Evolutionary conservation across 37 sponge, comb jelly and placozoan species (phyloP), one percentile per base, ranked within the genome.

Genomic region (Bolinopsis microptera): DNA sequence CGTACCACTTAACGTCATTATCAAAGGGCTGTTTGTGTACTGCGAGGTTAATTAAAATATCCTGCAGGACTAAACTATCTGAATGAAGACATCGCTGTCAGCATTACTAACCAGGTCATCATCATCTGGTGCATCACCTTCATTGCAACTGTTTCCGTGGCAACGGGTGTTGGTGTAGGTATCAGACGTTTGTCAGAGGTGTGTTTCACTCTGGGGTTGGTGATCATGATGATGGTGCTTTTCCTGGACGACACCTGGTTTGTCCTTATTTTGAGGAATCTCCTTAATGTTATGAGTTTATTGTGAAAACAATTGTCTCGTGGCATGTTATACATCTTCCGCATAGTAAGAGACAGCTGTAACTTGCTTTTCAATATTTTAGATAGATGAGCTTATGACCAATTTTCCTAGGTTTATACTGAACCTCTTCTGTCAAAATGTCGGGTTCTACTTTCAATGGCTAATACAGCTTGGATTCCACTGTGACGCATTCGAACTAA

Each of bases 151-250:
- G 35, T 80, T 22, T 80, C 83, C 38, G 83, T 80, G 3, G 26
- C 35, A 3, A 36, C 83, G 8, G 83, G 83, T 22, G 83, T 80
- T 2, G 83, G 83, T 13, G 38, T 80, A 1, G 83, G 83, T 13
- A 80, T 80, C 35, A 28, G 83, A 38, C 83, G 83, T 24, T 38
- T 80, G 23, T 80, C 83, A 9, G 83, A 80, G 83, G 35, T 80
- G 38, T 80, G 83, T 23, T 80, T 80, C 36, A 38, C 38, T 32
- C 83, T 80, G 35, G 83, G 83, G 3, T 35, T 80, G 83, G 27
- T 80, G 27, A 80, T 80, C 83, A 80, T 80, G 83, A 21, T 80
- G 27, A 80, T 80, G 83, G 83, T 80, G 23, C 13, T 80, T 38
- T 80, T 80, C 38, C 3, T 80, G 83, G 83, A 80, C 0, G 83